Base-by-base conservation (phyloP, 2,797 vertebrate species). In the Carduelis carduelis region DNA sequence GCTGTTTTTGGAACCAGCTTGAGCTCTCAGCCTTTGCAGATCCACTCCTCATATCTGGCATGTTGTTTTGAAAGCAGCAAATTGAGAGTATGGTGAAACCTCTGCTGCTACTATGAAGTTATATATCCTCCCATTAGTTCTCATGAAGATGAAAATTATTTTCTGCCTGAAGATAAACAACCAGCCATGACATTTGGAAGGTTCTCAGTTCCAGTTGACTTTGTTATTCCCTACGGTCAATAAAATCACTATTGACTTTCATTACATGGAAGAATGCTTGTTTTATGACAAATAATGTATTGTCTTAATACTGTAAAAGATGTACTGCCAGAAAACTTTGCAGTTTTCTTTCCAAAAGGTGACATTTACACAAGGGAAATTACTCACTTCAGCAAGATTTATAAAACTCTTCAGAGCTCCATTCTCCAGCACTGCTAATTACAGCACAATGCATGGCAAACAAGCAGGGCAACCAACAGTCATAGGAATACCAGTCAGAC, bases 381-480 rank as follows among this genome's bases (percentile, higher is more conserved):
- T 81, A 87, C 30, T 93, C 64, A 93, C 68, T 77, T 93, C 66
- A 89, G 34, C 24, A 93, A 85, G 75, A 95, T 94, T 94, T 95
- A 91, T 81, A 55, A 59, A 76, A 39, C 53, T 88, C 59, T 83
- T 95, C 46, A 56, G 52, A 87, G 65, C 44, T 44, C 43, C 32
- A 19, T 84, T 95, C 65, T 81, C 12, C 21, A 69, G 72, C 3
- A 11, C 52, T 80, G 32, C 83, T 93, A 95, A 94, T 94, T 83
- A 93, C 57, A 96, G 87, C 68, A 91, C 92, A 95, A 71, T n/a
- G 44, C 20, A 56, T 15, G 49, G 78, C 27, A 64, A 90, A 83
- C 55, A 91, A 93, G 74, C 63, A 59, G 66, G 93, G 64, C 60
- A 68, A 70, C 2, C 14, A 32, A 69, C n/a, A 66, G 57, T 61